Conservation (phyloP, 1,140 invertebrate species). For the Brachionus sp. region DNA sequence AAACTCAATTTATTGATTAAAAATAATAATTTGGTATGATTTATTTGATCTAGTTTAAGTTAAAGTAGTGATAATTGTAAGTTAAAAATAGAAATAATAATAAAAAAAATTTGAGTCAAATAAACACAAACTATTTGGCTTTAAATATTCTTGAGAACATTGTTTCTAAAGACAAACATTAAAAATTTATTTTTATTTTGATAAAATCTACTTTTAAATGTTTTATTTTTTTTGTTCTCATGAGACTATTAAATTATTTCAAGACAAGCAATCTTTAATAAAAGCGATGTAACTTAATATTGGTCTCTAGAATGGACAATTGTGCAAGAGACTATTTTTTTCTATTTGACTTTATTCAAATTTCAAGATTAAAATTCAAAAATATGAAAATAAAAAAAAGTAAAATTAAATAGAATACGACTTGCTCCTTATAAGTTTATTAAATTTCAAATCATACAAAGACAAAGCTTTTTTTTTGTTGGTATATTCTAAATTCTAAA, state of each 20-base stretch:
- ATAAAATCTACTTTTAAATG: neutral
- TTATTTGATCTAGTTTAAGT: too few species aligned
- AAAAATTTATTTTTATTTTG: too few species aligned
- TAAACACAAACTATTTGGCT: too few species aligned
- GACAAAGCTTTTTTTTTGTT: neutral
- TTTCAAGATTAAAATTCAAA: slow-evolving; percentile 5
- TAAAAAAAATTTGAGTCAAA: too few species aligned
- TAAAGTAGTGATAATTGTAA: too few species aligned
- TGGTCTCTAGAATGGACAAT: neutral
- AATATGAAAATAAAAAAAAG: neutral
- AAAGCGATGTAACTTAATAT: neutral
- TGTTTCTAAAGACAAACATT: too few species aligned
- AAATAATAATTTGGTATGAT: too few species aligned
- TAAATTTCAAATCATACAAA: neutral
- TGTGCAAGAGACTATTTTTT: neutral
- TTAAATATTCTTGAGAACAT: too few species aligned
- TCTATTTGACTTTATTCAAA: slow-evolving; percentile 10
- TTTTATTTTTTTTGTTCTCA: neutral
- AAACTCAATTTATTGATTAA: too few species aligned
- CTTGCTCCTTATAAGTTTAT: neutral
- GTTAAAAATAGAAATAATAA: too few species aligned
- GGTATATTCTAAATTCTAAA: neutral
- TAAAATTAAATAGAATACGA: neutral
- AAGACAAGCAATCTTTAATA: neutral
- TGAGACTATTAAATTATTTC: neutral